phyloP scores from a whole-genome alignment of 2,888 invertebrate species.

The Ectropis crepuscularia region DNA sequence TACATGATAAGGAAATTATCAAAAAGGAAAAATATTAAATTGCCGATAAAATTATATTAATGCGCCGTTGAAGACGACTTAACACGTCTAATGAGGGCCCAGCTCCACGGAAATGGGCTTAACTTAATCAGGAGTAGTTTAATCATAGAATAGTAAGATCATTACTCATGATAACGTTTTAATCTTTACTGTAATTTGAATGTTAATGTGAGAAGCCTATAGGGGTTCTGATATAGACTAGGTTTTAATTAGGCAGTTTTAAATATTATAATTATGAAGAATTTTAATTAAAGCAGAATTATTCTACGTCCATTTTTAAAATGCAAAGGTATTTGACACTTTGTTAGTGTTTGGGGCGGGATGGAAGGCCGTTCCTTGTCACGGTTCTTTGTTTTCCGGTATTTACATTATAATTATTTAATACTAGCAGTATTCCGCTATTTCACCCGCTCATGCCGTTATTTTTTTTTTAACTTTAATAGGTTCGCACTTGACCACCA shows the following conservation, averaged over 20 bases:
- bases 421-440: neutral
- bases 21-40: constrained; percentile 47
- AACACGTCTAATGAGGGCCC: constrained; percentile 47
- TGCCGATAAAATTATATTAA: constrained; percentile 42
- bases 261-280: constrained; percentile 30
- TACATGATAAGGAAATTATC: constrained; percentile 50
- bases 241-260: constrained; percentile 26
- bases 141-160: constrained; percentile 36
- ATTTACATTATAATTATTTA: constrained; percentile 13
- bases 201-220: constrained; percentile 36
- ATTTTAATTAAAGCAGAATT: constrained; percentile 25
- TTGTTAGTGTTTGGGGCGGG: constrained; percentile 8
- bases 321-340: constrained; percentile 11
- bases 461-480: too few species aligned
- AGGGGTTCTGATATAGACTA: constrained; percentile 17
- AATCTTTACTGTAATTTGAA: constrained; percentile 36
- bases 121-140: constrained; percentile 35
- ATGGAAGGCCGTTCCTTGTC: constrained; percentile 10
- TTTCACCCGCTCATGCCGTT: too few species aligned
- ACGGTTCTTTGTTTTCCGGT: constrained; percentile 14
- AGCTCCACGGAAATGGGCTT: constrained; percentile 45
- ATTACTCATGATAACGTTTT: constrained; percentile 40
- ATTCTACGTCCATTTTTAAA: neutral
- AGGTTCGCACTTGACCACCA: too few species aligned
- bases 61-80: constrained; percentile 41